These are phyloP conservation scores for Vanacampus margaritifer DNA, from an alignment of 2,113 vertebrate genomes.

Conservation along the genomic window DNA sequence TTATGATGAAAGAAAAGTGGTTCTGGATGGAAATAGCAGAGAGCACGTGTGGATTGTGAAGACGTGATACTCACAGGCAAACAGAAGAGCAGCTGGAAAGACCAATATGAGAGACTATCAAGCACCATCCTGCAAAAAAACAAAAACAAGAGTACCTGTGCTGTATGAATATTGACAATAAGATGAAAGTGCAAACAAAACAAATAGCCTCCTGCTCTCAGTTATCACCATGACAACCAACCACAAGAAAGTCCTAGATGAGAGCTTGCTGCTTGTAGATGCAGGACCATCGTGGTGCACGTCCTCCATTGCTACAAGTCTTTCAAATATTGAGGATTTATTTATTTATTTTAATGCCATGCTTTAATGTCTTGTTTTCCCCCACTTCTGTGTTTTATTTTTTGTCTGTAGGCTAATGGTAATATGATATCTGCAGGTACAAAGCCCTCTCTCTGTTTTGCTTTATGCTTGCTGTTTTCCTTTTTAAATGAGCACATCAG, in stretches of 20 bases:
- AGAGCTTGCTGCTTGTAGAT: conserved; percentile 48
- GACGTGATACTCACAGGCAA: conserved; percentile 8
- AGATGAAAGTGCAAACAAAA: conserved; percentile 67
- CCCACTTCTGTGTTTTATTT: background rate
- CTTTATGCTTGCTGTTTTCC: background rate
- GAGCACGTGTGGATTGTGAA: background rate
- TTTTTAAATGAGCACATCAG: background rate
- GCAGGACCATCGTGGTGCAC: conserved; percentile 49
- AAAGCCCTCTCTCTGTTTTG: background rate
- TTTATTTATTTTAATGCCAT: background rate
- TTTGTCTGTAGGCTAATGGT: background rate
- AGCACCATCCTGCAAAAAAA: conserved; percentile 42
- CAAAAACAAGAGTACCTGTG: conserved; percentile 46
- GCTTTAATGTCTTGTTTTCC: background rate
- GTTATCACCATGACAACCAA: conserved; percentile 73
- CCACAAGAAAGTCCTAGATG: conserved; percentile 70
- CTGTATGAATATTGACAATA: conserved; percentile 49
- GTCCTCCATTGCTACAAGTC: conserved; percentile 53
- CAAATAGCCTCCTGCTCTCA: conserved; percentile 51
- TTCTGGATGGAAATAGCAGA: conserved; percentile 6
- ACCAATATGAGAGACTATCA: conserved; percentile 48
- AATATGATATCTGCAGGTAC: too few relatives aligned
- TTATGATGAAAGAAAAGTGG: conserved; percentile 20
- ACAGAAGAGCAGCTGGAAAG: conserved; percentile 29
- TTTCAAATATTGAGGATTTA: conserved; percentile 10